phyloP scores from a whole-genome alignment of 2,888 invertebrate species.

The Pteria penguin region DNA sequence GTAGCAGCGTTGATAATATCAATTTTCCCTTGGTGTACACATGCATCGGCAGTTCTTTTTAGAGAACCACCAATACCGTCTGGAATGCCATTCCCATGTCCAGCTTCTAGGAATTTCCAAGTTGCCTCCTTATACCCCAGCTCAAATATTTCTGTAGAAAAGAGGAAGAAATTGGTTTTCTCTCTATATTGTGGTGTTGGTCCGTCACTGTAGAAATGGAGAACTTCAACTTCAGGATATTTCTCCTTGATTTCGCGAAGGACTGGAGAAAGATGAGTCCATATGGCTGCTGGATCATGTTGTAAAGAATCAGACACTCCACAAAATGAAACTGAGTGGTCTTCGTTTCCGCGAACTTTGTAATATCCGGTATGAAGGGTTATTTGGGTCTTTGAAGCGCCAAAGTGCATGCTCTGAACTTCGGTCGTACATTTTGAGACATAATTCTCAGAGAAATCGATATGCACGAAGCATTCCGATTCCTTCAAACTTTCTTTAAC shows the following conservation, averaged over 20 bases:
- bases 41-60: constrained; percentile 66
- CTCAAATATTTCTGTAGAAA: constrained; percentile 38
- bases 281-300: constrained; percentile 77
- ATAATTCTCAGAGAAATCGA: constrained; percentile 48
- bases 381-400: constrained; percentile 69
- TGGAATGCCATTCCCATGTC: constrained; percentile 75
- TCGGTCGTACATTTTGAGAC: constrained; percentile 23
- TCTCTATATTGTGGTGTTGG: constrained; percentile 77
- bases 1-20: constrained; percentile 32
- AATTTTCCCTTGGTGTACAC: constrained; percentile 39
- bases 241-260: constrained; percentile 32
- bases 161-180: constrained; percentile 76
- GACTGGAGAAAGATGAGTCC: constrained; percentile 77
- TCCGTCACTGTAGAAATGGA: constrained; percentile 62
- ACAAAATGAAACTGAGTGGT: constrained; percentile 52
- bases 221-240: constrained; percentile 34
- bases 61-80: constrained; percentile 71
- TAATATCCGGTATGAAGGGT: constrained; percentile 32
- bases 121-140: constrained; percentile 40
- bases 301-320: constrained; percentile 70
- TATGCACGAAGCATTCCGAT: constrained; percentile 39
- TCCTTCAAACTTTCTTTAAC: constrained; percentile 24
- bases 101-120: constrained; percentile 76
- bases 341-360: constrained; percentile 16
- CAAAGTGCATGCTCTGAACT: constrained; percentile 43